phyloP scores from a whole-genome alignment of 1,140 invertebrate species.

The Hydropsyche tenuis region DNA sequence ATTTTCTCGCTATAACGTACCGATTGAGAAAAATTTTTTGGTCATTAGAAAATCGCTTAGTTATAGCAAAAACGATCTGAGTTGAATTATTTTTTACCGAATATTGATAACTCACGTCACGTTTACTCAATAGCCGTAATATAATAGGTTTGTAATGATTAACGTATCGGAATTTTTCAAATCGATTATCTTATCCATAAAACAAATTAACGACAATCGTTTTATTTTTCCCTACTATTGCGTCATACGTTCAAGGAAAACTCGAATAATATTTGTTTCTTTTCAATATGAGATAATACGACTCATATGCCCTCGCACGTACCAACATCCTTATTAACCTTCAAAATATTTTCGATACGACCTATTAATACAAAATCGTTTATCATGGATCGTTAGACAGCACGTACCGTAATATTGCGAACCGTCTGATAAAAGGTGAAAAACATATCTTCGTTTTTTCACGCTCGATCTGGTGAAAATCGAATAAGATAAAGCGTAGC shows the following conservation, averaged over 20 bases:
- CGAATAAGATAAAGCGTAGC: not conserved
- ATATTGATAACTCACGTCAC: not conserved
- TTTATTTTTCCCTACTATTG: not conserved
- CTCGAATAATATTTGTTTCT: not conserved
- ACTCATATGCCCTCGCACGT: not conserved
- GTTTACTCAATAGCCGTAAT: not conserved
- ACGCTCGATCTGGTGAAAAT: no score
- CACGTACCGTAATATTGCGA: no score
- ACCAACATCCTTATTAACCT: not conserved
- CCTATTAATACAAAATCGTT: no score
- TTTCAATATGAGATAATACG: not conserved
- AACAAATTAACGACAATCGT: no score
- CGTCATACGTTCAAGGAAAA: conserved; percentile 1
- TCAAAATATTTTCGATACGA: not conserved
- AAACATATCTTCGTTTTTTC: no score
- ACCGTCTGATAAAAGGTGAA: no score
- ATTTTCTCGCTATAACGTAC: conserved; percentile 15
- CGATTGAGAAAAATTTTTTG: conserved; percentile 20
- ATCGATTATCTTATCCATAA: no score
- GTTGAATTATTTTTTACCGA: not conserved
- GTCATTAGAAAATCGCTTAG: conserved; percentile 9
- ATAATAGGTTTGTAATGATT: no score
- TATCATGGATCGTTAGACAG: no score
- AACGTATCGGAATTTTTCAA: no score
- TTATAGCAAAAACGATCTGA: conserved; percentile 4